Evolutionary conservation across 2,888 invertebrate species (phyloP).

Genomic region (Lypha dubia): DNA sequence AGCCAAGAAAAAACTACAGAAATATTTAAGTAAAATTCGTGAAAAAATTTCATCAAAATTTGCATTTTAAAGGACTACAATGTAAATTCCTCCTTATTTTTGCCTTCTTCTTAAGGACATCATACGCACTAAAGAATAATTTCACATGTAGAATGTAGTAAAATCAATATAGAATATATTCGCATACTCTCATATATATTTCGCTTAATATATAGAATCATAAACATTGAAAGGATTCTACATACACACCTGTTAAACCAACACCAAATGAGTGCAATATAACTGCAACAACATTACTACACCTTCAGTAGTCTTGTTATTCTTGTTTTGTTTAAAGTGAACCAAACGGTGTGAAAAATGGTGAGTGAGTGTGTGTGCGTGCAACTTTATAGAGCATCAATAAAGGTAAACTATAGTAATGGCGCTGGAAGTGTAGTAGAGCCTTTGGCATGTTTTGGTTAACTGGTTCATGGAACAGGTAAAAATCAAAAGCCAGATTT

Average conservation of each 20-base stretch:
- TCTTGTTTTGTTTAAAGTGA: not conserved
- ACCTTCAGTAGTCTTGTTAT: not conserved
- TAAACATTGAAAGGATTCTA: not conserved
- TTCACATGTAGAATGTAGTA: not conserved
- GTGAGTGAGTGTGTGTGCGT: not conserved
- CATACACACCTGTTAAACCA: not conserved
- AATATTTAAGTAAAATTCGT: not conserved
- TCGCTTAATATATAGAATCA: not conserved
- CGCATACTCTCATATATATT: slow-evolving; percentile 14
- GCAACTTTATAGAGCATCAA: not conserved
- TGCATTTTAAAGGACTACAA: not conserved
- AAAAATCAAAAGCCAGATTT: slow-evolving; percentile 60
- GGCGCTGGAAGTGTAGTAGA: slow-evolving; percentile 57
- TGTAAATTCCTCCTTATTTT: not conserved
- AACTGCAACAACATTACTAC: not conserved
- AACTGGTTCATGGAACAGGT: slow-evolving; percentile 19
- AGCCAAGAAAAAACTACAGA: not conserved
- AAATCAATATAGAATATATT: slow-evolving; percentile 30
- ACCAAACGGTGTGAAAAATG: not conserved
- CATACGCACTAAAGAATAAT: not conserved
- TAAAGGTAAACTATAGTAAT: slow-evolving; percentile 46
- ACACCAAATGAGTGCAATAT: not conserved
- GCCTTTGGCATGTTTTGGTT: slow-evolving; percentile 62
- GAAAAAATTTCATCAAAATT: not conserved
- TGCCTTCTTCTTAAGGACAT: not conserved